Conservation (phyloP, 2,113 vertebrate species). For the Lophius piscatorius region DNA sequence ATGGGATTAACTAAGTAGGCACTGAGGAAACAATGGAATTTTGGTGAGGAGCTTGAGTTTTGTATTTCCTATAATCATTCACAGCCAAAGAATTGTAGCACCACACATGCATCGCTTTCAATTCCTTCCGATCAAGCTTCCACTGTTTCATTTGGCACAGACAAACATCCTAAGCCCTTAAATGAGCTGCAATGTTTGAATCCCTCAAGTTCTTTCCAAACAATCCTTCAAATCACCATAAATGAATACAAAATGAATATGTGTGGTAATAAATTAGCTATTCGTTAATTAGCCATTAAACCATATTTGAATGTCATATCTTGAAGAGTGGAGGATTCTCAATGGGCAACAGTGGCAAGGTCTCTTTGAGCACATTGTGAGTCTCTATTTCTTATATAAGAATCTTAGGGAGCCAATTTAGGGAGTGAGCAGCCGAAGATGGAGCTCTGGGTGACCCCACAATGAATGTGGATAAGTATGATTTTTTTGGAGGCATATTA, state of each 20-base stretch:
- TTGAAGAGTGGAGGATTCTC: constrained; percentile 43
- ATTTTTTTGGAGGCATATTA: too few relatives aligned
- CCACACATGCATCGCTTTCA: constrained; percentile 51
- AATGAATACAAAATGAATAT: constrained; percentile 74
- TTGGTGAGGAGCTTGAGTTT: constrained; percentile 22
- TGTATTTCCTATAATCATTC: constrained; percentile 63
- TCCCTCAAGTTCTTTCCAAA: constrained; percentile 56
- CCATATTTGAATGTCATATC: constrained; percentile 66
- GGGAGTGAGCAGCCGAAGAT: too few relatives aligned
- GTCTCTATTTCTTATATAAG: too few relatives aligned
- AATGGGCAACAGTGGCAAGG: constrained; percentile 19
- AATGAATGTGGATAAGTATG: too few relatives aligned
- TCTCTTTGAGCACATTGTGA: too few relatives aligned
- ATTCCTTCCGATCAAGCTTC: constrained; percentile 43
- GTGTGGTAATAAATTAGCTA: constrained; percentile 76
- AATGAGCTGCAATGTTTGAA: constrained; percentile 57
- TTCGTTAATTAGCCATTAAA: constrained; percentile 71
- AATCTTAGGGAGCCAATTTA: too few relatives aligned
- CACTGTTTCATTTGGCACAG: constrained; percentile 4
- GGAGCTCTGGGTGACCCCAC: too few relatives aligned
- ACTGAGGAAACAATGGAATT: constrained; percentile 63
- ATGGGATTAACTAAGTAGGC: constrained; percentile 69
- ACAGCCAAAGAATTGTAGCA: constrained; percentile 54
- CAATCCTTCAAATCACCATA: constrained; percentile 73
- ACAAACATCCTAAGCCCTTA: constrained; percentile 37